Evolutionary conservation across 2,797 vertebrate species (phyloP), one percentile per base, ranked within the genome.

Genomic region (Falco rusticolus): DNA sequence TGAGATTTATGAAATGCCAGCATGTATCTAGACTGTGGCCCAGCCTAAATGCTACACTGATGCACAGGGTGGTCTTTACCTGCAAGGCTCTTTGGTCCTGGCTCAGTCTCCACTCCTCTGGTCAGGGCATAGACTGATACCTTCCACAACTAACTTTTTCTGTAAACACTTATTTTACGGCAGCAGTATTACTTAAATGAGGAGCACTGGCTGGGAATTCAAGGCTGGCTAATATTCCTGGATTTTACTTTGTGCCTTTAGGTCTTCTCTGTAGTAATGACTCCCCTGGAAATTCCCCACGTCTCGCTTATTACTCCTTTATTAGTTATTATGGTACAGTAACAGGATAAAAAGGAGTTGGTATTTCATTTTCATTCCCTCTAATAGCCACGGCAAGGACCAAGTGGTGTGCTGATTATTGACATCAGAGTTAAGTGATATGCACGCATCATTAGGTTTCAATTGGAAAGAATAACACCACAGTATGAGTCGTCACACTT

Each of bases 261-360:
- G 94, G 87, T 96, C 86, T 57, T 77, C 93, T 93, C 87, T 33
- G 37, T 81, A 66, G 94, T 90, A 96, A 97, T 97, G 96, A 95
- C 89, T 97, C 93, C 95, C 93, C n/a, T 59, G 95, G 96, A 96
- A 97, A 83, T 89, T 47, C 96, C 96, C 77, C 54, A 34, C 81
- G 90, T 96, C 94, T 97, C 91, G 77, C 94, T 96, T 96, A 94
- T 86, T 88, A 43, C 76, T 54, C 65, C 92, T 64, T 95, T 84
- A 95, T 84, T 95, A 91, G 96, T 96, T 97, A 95, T 97, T 94
- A 87, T 96, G 79, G 79, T 71, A 79, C 37, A 79, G 84, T 96
- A 93, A 71, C 87, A 21, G 87, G 95, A 83, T 82, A 29, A 80
- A 94, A 90, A 85, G 92, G 89, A 96, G 87, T 92, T 54, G 65